Conservation (phyloP, 2,888 invertebrate genomes). For the Sericinus montela region DNA sequence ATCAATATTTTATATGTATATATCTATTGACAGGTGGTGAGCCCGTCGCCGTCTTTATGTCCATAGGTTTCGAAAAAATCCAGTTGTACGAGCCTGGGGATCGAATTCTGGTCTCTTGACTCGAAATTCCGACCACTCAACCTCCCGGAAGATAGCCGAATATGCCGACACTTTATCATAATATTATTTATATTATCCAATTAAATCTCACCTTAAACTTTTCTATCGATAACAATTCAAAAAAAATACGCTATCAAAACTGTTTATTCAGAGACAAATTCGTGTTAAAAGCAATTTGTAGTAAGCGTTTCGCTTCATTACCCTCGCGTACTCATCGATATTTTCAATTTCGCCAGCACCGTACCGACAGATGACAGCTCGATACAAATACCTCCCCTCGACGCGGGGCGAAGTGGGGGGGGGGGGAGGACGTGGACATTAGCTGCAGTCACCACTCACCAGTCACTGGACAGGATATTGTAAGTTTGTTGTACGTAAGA, state of each 20-base stretch:
- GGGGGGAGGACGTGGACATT: slow-evolving; percentile 31
- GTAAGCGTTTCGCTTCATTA: slow-evolving; percentile 21
- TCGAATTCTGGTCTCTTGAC: too few species aligned
- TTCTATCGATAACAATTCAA: not conserved
- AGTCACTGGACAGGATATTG: slow-evolving; percentile 33
- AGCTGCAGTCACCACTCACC: slow-evolving; percentile 36
- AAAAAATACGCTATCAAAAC: slow-evolving; percentile 3
- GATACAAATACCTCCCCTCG: slow-evolving; percentile 32
- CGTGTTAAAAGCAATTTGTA: slow-evolving; percentile 21
- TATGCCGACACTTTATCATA: too few species aligned
- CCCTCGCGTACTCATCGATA: slow-evolving; percentile 9
- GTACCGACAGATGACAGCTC: not conserved
- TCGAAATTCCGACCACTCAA: too few species aligned
- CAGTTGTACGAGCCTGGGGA: too few species aligned
- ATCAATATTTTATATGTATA: too few species aligned
- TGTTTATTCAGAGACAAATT: slow-evolving; percentile 11
- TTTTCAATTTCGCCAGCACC: slow-evolving; percentile 23
- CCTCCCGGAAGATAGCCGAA: too few species aligned
- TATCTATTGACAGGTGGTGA: too few species aligned
- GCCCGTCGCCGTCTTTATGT: too few species aligned
- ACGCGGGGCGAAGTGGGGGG: too few species aligned
- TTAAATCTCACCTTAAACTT: too few species aligned
- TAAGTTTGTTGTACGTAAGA: slow-evolving; percentile 46
- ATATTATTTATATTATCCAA: too few species aligned
- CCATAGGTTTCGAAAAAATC: too few species aligned